phyloP scores from a whole-genome alignment of 2,113 vertebrate genomes.

The Suricata suricatta region DNA sequence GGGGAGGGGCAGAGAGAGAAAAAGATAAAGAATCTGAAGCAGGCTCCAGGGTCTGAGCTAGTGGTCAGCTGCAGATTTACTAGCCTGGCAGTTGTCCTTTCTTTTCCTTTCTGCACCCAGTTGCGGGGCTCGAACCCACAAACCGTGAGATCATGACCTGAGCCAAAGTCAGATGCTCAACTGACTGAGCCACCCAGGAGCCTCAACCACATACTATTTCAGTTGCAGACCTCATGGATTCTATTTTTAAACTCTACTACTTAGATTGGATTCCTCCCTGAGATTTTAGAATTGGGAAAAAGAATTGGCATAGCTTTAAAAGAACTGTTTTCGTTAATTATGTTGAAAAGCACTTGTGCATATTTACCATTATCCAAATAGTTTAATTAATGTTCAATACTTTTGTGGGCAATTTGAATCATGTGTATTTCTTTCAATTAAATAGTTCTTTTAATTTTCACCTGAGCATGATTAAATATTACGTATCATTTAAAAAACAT shows the following conservation, averaged over 20 bases:
- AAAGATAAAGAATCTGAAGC: too few relatives aligned
- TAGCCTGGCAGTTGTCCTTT: too few relatives aligned
- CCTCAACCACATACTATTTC: not conserved
- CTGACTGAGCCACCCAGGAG: too few relatives aligned
- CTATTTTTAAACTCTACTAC: conserved; percentile 10
- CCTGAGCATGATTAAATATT: not conserved
- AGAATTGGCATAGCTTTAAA: not conserved
- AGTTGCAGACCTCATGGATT: not conserved
- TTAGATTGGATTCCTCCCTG: conserved; percentile 23
- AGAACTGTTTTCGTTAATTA: conserved; percentile 4
- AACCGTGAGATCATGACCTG: too few relatives aligned
- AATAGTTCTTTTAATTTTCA: not conserved
- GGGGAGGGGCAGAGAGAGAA: too few relatives aligned
- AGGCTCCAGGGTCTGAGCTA: too few relatives aligned
- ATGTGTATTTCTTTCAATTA: conserved; percentile 9
- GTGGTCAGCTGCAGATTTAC: too few relatives aligned
- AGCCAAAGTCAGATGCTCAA: too few relatives aligned
- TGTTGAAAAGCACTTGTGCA: not conserved
- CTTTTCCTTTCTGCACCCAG: too few relatives aligned
- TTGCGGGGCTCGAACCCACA: too few relatives aligned
- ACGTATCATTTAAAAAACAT: not conserved
- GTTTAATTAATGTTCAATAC: conserved; percentile 12
- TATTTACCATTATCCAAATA: not conserved
- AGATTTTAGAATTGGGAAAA: conserved; percentile 27
- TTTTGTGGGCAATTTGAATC: not conserved